Evolutionary conservation across 2,113 vertebrate species (phyloP).

Genomic region (Elephas maximus): DNA sequence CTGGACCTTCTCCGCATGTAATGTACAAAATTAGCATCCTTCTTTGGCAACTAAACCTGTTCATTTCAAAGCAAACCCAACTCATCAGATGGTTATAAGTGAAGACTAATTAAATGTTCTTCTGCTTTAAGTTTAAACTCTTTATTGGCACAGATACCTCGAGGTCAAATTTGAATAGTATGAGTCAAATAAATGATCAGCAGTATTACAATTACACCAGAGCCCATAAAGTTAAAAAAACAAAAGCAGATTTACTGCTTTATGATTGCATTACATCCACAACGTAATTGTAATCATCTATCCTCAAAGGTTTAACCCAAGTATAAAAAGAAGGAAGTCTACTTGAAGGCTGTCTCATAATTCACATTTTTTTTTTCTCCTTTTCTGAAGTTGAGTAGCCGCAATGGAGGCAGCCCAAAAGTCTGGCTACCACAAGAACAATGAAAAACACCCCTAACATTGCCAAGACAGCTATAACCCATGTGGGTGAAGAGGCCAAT

Average conservation of each 20-base stretch:
- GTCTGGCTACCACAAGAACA: background rate
- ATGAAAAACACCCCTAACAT: background rate
- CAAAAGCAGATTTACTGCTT: constrained; percentile 38
- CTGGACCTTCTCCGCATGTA: constrained; percentile 74
- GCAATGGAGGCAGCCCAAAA: background rate
- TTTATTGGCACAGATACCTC: constrained; percentile 17
- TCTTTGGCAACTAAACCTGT: constrained; percentile 73
- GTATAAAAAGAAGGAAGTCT: constrained; percentile 16
- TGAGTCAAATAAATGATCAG: constrained; percentile 61
- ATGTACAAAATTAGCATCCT: constrained; percentile 76
- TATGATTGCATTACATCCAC: constrained; percentile 34
- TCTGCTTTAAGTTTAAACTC: constrained; percentile 65
- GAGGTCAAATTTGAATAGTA: constrained; percentile 61
- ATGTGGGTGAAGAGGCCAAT: background rate
- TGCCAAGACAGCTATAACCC: constrained; percentile 13
- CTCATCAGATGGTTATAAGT: constrained; percentile 70
- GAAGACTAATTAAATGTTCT: constrained; percentile 77
- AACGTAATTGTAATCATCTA: constrained; percentile 20
- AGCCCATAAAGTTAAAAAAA: constrained; percentile 5
- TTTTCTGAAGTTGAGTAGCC: constrained; percentile 34
- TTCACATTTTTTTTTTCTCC: constrained; percentile 45
- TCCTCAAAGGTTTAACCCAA: constrained; percentile 49
- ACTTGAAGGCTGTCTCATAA: background rate
- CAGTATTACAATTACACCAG: background rate
- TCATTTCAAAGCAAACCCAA: constrained; percentile 69